Percentiles rank a stretch among this genome's conserved stretches.
phyloP scores from a whole-genome alignment of 1,140 invertebrate genomes.

The Spodoptera frugiperda region DNA sequence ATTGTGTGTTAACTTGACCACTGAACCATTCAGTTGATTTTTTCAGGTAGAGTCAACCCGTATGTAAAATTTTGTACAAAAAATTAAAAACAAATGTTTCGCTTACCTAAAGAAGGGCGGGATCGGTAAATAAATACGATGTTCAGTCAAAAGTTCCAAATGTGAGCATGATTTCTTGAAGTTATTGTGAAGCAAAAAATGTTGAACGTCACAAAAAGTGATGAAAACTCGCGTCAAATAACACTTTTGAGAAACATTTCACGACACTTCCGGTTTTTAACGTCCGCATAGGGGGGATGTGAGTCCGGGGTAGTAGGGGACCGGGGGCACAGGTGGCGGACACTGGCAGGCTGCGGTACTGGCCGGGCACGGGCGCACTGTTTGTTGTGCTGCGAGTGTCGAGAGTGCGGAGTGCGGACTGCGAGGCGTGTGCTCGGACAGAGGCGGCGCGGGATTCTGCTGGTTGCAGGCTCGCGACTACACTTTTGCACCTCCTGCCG shows the following conservation, averaged over 20 bases:
- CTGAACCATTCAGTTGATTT: constrained; percentile 20
- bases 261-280: constrained; percentile 66
- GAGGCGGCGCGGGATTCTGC: constrained; percentile 61
- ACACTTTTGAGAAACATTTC: constrained; percentile 73
- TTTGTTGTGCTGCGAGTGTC: background rate
- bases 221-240: constrained; percentile 66
- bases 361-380: background rate
- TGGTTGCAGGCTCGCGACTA: constrained; percentile 54
- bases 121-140: constrained; percentile 34
- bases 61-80: constrained; percentile 1
- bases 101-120: constrained; percentile 54
- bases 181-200: background rate
- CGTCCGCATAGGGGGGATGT: constrained; percentile 61
- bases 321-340: background rate
- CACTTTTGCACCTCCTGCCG: constrained; percentile 63
- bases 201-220: constrained; percentile 61
- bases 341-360: background rate
- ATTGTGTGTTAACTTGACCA: constrained; percentile 10
- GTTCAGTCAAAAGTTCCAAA: constrained; percentile 57
- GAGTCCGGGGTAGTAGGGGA: background rate
- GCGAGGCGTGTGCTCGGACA: constrained; percentile 61
- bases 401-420: constrained; percentile 7
- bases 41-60: background rate
- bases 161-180: constrained; percentile 53
- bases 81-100: constrained; percentile 1